These are phyloP conservation scores for Chelonoidis abingdonii DNA, from an alignment of 2,113 vertebrate species.

Conservation along the genomic window DNA sequence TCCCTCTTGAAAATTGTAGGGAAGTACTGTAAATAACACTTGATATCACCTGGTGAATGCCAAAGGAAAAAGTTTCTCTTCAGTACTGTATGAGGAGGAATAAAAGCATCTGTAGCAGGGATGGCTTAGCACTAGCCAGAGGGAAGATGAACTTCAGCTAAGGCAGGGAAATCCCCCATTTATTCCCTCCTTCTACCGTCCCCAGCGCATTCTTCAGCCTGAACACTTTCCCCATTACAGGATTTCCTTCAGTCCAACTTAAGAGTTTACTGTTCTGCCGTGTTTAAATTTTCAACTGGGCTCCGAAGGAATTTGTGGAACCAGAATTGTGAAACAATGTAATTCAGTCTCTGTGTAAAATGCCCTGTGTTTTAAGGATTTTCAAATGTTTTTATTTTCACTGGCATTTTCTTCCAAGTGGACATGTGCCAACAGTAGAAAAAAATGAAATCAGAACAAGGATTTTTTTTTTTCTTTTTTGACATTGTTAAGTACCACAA, in stretches of 20 bases:
- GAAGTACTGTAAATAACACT: background rate
- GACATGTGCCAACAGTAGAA: background rate
- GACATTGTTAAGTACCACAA: background rate
- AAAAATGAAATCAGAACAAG: background rate
- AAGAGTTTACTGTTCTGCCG: background rate
- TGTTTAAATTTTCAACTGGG: background rate
- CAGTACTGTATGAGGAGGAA: background rate
- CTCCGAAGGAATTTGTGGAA: background rate
- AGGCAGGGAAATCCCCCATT: background rate
- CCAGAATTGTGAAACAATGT: background rate
- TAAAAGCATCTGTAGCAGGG: background rate
- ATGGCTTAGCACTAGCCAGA: rapidly evolving
- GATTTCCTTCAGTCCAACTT: background rate
- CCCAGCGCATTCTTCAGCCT: background rate
- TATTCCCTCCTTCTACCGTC: rapidly evolving
- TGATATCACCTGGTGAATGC: background rate
- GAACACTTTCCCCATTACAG: background rate
- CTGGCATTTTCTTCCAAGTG: background rate
- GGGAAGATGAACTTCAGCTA: background rate
- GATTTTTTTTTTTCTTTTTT: background rate
- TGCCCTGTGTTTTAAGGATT: rapidly evolving
- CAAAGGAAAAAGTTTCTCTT: background rate
- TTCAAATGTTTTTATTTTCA: background rate
- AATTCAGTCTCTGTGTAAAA: background rate
- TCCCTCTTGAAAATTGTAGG: background rate